These are phyloP conservation scores for Hemaris fuciformis DNA, from an alignment of 2,888 invertebrate genomes.

Conservation along the genomic window DNA sequence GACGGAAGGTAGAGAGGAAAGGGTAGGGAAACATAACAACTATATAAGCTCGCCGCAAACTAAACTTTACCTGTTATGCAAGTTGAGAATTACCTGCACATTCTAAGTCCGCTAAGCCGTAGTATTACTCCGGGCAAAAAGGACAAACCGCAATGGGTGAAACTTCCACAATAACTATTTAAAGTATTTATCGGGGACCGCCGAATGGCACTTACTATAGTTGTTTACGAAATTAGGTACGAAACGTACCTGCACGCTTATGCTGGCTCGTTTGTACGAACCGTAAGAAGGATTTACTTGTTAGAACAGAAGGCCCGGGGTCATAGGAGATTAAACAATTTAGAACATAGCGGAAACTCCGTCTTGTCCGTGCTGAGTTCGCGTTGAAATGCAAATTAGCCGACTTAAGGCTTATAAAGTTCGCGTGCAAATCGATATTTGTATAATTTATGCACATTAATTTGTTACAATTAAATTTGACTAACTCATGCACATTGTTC, in stretches of 20 bases:
- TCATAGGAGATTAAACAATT: conserved; percentile 14
- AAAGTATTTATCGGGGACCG: conserved; percentile 12
- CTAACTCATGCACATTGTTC: too few species aligned
- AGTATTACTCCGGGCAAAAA: background rate
- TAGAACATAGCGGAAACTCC: conserved; percentile 3
- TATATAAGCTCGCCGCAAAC: background rate
- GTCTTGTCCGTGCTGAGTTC: conserved; percentile 4
- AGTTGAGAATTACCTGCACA: conserved; percentile 7
- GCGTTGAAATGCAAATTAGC: conserved; percentile 5
- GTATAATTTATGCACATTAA: background rate
- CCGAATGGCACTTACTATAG: background rate
- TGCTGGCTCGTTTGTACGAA: background rate
- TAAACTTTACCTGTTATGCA: conserved; percentile 1
- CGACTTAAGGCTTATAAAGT: background rate
- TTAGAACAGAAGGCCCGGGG: conserved; percentile 11
- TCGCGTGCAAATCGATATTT: background rate
- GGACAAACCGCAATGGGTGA: background rate
- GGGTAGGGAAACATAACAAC: background rate
- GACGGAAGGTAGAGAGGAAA: too few species aligned
- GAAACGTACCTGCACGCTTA: background rate
- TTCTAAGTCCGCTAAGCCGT: background rate
- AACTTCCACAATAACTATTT: conserved; percentile 14
- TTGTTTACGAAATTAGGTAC: conserved; percentile 12
- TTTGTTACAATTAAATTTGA: too few species aligned
- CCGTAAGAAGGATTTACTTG: conserved; percentile 12